Evolutionary conservation across 2,888 invertebrate genomes (phyloP).

Genomic region (Tetanocera ferruginea): DNA sequence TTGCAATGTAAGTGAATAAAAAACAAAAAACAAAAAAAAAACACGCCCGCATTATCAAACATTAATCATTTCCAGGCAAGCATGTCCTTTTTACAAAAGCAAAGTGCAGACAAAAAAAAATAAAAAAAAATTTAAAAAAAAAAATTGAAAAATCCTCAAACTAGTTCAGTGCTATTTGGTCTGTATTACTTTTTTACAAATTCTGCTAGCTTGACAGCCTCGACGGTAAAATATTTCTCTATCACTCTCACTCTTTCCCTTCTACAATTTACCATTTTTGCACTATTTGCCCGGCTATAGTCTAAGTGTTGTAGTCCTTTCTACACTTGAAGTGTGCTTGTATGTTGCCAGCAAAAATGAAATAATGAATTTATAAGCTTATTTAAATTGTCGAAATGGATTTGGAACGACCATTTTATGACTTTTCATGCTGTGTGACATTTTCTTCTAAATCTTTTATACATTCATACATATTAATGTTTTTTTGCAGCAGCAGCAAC

Average conservation of each 20-base stretch:
- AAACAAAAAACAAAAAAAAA: too few species aligned
- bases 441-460: background rate
- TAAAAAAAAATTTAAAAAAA: too few species aligned
- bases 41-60: too few species aligned
- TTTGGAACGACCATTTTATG: slow-evolving; percentile 27
- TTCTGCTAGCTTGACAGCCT: too few species aligned
- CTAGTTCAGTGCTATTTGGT: too few species aligned
- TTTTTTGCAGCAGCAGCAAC: background rate
- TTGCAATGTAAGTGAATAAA: too few species aligned
- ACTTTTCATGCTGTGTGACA: slow-evolving; percentile 10
- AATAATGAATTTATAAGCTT: slow-evolving; percentile 32
- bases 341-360: background rate
- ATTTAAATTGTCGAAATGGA: slow-evolving; percentile 31
- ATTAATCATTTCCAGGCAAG: too few species aligned
- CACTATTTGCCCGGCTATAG: background rate
- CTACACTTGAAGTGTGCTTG: background rate
- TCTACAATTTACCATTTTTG: background rate
- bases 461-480: background rate
- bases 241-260: background rate
- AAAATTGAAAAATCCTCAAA: too few species aligned
- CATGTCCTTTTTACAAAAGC: too few species aligned
- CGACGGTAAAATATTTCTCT: too few species aligned
- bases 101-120: too few species aligned
- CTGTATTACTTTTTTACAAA: too few species aligned
- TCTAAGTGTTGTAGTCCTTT: background rate